These are phyloP conservation scores for Pholis gunnellus DNA, from an alignment of 2,113 vertebrate genomes.

Conservation along the genomic window DNA sequence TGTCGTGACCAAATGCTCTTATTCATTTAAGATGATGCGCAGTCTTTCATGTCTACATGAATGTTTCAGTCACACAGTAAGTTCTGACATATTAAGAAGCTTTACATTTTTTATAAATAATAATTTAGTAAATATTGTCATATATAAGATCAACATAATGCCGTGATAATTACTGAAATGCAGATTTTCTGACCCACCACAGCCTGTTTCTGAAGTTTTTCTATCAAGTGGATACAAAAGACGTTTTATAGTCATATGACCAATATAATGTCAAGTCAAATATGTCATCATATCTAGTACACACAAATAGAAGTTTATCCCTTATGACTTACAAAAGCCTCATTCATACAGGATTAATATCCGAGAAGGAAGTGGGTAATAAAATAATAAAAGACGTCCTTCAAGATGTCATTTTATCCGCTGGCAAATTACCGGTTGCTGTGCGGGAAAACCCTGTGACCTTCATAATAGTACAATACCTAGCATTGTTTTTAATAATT, in stretches of 20 bases:
- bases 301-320: too few species aligned
- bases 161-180: not conserved
- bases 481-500: not conserved
- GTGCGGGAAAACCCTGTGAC: constrained; percentile 36
- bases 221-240: not conserved
- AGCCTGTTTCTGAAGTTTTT: not conserved
- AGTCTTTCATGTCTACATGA: not conserved
- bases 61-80: not conserved
- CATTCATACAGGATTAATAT: constrained; percentile 22
- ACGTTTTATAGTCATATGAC: not conserved
- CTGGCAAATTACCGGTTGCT: not conserved
- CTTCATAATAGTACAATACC: not conserved
- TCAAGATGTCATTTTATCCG: constrained; percentile 9
- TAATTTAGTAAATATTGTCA: not conserved
- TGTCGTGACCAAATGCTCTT: not conserved
- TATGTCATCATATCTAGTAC: not conserved
- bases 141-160: not conserved
- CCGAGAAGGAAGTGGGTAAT: constrained; percentile 17
- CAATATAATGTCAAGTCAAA: not conserved
- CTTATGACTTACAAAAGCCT: constrained; percentile 8
- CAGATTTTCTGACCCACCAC: too few species aligned
- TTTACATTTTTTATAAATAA: not conserved
- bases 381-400: constrained; percentile 1
- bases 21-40: not conserved
- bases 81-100: not conserved